Evolutionary conservation across 2,888 invertebrate genomes (phyloP).

Genomic region (Cynaeus angustus): DNA sequence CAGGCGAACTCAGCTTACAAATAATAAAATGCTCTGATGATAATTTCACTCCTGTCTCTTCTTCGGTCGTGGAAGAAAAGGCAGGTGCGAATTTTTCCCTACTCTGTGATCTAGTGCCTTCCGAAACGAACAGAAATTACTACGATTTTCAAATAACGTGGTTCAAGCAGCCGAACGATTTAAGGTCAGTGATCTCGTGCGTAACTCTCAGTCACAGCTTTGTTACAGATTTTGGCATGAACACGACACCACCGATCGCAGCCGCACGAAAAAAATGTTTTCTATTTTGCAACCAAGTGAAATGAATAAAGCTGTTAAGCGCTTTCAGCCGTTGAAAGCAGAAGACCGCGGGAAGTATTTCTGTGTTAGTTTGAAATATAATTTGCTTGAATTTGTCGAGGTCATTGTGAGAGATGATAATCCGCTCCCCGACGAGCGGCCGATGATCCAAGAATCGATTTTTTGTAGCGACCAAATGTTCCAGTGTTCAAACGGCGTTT

Average conservation of each 20-base stretch:
- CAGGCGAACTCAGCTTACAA: conserved; percentile 61
- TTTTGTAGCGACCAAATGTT: conserved; percentile 68
- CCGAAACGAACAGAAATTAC: conserved; percentile 57
- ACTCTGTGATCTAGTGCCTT: conserved; percentile 65
- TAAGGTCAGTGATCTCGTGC: conserved; percentile 20
- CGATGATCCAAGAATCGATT: conserved; percentile 54
- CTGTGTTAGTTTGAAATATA: conserved; percentile 67
- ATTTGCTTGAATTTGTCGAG: conserved; percentile 62
- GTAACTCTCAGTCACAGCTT: not conserved
- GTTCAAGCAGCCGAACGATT: conserved; percentile 57
- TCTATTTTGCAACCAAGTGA: conserved; percentile 52
- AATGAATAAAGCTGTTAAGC: conserved; percentile 65
- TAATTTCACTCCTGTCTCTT: conserved; percentile 61
- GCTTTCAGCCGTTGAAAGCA: conserved; percentile 62
- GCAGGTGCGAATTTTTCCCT: conserved; percentile 66
- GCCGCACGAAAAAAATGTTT: conserved; percentile 36
- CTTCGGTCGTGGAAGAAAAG: conserved; percentile 62
- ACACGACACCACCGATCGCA: conserved; percentile 32
- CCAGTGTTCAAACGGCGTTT: conserved; percentile 67
- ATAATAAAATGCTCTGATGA: conserved; percentile 66
- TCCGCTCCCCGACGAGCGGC: conserved; percentile 54
- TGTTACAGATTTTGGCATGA: conserved; percentile 49
- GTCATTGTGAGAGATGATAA: conserved; percentile 62
- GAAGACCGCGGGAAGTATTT: conserved; percentile 67
- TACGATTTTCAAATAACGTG: conserved; percentile 66